A percentile compares a stretch with the other conserved stretches of the same genome.
Conservation (phyloP, 2,888 invertebrate species). For the Drosophila acutilabella region DNA sequence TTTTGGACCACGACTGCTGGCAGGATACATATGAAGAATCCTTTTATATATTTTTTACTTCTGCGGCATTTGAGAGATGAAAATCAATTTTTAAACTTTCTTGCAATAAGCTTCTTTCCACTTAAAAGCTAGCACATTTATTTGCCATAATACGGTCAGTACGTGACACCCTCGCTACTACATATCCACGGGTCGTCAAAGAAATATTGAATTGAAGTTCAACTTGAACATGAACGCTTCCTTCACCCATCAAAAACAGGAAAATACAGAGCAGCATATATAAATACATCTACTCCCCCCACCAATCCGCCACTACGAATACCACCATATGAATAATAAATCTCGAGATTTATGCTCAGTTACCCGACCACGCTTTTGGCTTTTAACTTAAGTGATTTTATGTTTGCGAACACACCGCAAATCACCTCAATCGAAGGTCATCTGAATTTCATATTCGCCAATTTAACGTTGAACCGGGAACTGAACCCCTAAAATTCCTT, state of each 20-base stretch:
- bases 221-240: constrained; percentile 46
- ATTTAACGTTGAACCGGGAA: background rate
- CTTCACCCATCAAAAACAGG: constrained; percentile 12
- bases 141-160: constrained; percentile 79
- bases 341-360: constrained; percentile 73
- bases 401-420: constrained; percentile 44
- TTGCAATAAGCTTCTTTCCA: constrained; percentile 57
- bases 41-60: constrained; percentile 60
- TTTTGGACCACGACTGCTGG: constrained; percentile 35
- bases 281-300: constrained; percentile 7
- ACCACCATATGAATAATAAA: constrained; percentile 78
- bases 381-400: constrained; percentile 80
- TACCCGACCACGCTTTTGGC: constrained; percentile 47
- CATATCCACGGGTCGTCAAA: constrained; percentile 15
- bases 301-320: constrained; percentile 6
- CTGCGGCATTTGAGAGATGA: constrained; percentile 61
- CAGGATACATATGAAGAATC: constrained; percentile 60
- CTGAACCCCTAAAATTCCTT: background rate
- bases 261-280: constrained; percentile 13
- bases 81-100: constrained; percentile 80
- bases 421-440: constrained; percentile 24
- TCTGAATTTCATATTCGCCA: constrained; percentile 6
- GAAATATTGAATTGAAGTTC: constrained; percentile 65
- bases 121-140: constrained; percentile 71
- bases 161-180: constrained; percentile 54